phyloP scores from a whole-genome alignment of 2,797 vertebrate genomes.

The Coregonus ussuriensis region DNA sequence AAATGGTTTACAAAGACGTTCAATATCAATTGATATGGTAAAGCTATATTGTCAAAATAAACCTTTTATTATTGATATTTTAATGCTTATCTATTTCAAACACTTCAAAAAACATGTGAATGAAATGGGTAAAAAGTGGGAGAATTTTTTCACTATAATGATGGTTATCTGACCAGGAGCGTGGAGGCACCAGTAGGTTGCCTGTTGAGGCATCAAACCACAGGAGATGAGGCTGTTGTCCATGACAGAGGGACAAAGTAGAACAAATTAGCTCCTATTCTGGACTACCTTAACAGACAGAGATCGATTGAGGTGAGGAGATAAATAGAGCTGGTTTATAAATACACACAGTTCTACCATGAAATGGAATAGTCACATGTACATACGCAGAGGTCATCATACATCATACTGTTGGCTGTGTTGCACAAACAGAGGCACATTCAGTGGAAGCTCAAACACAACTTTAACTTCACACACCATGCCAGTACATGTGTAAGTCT shows the following conservation, averaged over 20 bases:
- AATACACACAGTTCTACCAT: conserved; percentile 24
- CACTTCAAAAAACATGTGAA: not conserved
- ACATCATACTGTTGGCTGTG: conserved; percentile 12
- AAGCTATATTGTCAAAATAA: not conserved
- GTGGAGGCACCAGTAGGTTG: not conserved
- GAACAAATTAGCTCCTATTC: conserved; percentile 33
- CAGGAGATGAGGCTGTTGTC: conserved; percentile 21
- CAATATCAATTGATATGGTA: no score
- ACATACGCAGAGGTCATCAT: not conserved
- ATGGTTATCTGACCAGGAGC: not conserved
- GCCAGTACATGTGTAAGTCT: not conserved
- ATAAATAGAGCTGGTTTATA: conserved; percentile 25
- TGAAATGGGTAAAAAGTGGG: not conserved
- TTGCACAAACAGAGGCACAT: not conserved
- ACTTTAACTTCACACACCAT: no score
- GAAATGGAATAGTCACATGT: conserved; percentile 9
- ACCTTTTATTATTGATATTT: not conserved
- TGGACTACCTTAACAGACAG: conserved; percentile 15
- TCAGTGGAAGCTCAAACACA: no score
- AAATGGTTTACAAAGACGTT: no score
- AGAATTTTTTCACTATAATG: not conserved
- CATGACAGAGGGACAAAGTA: conserved; percentile 17
- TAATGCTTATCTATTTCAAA: not conserved
- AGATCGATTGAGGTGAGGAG: conserved; percentile 23
- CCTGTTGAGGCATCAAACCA: conserved; percentile 25